Conservation (phyloP, 2,888 invertebrate species). For the Drosophila mulleri region DNA sequence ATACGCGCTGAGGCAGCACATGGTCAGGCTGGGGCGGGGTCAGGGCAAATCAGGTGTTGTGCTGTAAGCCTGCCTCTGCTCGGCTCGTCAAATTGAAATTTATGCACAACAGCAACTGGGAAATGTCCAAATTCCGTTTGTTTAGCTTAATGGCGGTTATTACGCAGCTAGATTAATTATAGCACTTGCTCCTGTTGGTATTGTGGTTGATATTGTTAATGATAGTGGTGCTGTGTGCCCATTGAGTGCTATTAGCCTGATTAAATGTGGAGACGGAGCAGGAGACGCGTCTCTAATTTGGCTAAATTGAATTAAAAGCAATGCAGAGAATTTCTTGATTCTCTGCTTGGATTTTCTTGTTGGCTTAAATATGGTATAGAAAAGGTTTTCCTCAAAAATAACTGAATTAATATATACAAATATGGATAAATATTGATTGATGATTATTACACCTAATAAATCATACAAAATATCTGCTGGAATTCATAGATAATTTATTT, state of each 20-base stretch:
- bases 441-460: too few relatives aligned
- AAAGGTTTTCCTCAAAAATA: too few relatives aligned
- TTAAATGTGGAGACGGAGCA: conserved; percentile 37
- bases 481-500: too few relatives aligned
- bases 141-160: conserved; percentile 74
- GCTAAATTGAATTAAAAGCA: conserved; percentile 1
- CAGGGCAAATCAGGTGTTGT: not conserved
- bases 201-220: conserved; percentile 34
- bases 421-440: too few relatives aligned
- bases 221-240: conserved; percentile 15
- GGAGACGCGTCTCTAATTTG: not conserved
- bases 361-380: too few relatives aligned
- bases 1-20: conserved; percentile 16
- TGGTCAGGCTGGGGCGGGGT: not conserved
- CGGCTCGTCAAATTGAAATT: conserved; percentile 61
- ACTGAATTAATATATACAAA: too few relatives aligned
- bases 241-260: conserved; percentile 52
- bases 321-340: not conserved
- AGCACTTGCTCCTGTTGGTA: conserved; percentile 24
- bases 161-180: conserved; percentile 70
- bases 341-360: too few relatives aligned
- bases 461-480: too few relatives aligned
- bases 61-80: conserved; percentile 32
- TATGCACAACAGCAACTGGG: conserved; percentile 52
- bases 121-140: conserved; percentile 60